Evolutionary conservation across 2,113 vertebrate genomes (phyloP).

Genomic region (Sphaerodactylus townsendi): DNA sequence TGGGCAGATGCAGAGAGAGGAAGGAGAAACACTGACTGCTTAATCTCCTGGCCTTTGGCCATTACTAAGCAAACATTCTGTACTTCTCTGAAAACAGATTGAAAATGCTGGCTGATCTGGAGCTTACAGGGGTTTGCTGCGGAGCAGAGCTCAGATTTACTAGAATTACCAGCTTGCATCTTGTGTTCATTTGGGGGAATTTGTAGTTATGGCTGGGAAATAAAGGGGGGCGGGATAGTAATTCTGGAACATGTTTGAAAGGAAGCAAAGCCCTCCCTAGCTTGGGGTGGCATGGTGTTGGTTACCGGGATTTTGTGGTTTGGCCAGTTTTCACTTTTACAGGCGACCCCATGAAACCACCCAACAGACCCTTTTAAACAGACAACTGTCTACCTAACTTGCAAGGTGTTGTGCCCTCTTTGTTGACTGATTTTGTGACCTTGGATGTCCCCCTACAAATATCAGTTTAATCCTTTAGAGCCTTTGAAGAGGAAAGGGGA

Average conservation of each 20-base stretch:
- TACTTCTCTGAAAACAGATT: slow-evolving; percentile 60
- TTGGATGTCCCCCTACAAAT: too few species aligned
- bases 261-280: background rate
- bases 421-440: background rate
- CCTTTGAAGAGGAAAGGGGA: too few species aligned
- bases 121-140: slow-evolving; percentile 25
- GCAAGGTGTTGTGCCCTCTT: background rate
- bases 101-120: slow-evolving; percentile 33
- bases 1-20: slow-evolving; percentile 37
- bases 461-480: too few species aligned
- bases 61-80: slow-evolving; percentile 35
- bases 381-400: background rate
- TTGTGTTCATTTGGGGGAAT: background rate
- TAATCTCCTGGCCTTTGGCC: slow-evolving; percentile 44
- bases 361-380: background rate
- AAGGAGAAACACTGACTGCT: background rate
- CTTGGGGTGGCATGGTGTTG: background rate
- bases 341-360: background rate
- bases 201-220: background rate
- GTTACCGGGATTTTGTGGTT: background rate
- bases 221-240: background rate
- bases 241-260: background rate
- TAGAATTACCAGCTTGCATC: background rate
- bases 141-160: background rate
- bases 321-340: background rate